These are phyloP conservation scores for Urechis unicinctus DNA, from an alignment of 2,888 invertebrate genomes.

Conservation along the genomic window DNA sequence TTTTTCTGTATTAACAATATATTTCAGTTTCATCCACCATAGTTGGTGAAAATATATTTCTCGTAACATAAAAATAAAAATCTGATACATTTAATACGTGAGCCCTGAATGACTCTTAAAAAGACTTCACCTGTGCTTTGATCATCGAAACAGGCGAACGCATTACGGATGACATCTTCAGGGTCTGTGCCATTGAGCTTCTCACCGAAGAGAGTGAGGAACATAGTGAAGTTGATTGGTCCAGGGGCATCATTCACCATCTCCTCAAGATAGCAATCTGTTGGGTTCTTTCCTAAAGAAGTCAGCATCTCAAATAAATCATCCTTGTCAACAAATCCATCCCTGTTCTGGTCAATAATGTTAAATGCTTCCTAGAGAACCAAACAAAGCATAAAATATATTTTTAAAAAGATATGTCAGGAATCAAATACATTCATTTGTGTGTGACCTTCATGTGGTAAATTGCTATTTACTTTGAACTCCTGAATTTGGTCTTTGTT, in stretches of 20 bases:
- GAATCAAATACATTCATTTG: background rate
- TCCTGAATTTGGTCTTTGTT: constrained; percentile 49
- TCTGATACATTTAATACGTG: too few species aligned
- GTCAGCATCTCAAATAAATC: constrained; percentile 44
- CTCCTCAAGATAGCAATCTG: constrained; percentile 36
- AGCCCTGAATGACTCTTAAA: too few species aligned
- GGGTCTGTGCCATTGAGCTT: constrained; percentile 48
- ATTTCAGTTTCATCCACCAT: too few species aligned
- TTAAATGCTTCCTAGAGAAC: constrained; percentile 43
- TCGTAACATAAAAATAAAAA: too few species aligned
- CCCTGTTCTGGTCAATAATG: constrained; percentile 48
- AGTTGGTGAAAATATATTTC: too few species aligned
- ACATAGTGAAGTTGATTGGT: constrained; percentile 50
- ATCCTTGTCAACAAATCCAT: constrained; percentile 46
- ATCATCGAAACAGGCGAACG: constrained; percentile 45
- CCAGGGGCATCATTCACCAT: constrained; percentile 47
- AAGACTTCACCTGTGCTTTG: constrained; percentile 11
- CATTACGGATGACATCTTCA: constrained; percentile 46
- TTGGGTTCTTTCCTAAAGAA: constrained; percentile 45
- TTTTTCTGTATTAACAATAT: too few species aligned
- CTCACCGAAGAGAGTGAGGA: constrained; percentile 48
- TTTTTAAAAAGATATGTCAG: background rate
- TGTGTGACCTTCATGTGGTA: background rate
- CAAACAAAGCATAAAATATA: background rate
- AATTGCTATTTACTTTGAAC: constrained; percentile 37